Percentiles rank a stretch among this genome's conserved stretches.
phyloP scores from a whole-genome alignment of 2,113 vertebrate genomes.

The Plestiodon gilberti region DNA sequence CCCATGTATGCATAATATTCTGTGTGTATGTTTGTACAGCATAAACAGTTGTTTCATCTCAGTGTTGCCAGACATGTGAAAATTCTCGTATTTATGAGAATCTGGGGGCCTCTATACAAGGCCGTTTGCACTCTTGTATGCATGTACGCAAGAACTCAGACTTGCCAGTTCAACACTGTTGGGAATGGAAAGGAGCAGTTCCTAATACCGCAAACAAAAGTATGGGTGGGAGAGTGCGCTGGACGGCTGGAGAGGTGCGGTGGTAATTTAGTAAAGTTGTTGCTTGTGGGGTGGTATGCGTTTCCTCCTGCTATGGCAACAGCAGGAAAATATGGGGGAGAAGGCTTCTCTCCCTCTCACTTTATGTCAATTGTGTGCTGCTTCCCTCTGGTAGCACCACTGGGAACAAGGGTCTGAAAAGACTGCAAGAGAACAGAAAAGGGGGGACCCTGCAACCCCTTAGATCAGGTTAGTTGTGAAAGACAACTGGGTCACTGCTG shows the following conservation, averaged over 20 bases:
- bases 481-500: not conserved
- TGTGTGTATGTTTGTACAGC: slow-evolving; percentile 38
- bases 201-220: not conserved
- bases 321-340: not conserved
- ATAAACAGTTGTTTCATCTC: not conserved
- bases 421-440: too few species aligned
- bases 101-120: not conserved
- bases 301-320: too few species aligned
- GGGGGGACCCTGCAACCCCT: not conserved
- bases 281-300: not conserved
- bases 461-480: not conserved
- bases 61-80: slow-evolving; percentile 7
- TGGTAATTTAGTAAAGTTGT: not conserved
- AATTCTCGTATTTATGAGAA: not conserved
- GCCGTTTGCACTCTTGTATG: not conserved
- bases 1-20: slow-evolving; percentile 61
- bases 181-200: not conserved
- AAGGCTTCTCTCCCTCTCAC: not conserved
- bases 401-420: not conserved
- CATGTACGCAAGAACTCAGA: not conserved
- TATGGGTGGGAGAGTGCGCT: not conserved
- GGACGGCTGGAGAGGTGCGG: not conserved
- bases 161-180: not conserved
- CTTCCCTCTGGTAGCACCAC: not conserved
- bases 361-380: not conserved